phyloP scores from a whole-genome alignment of 2,888 invertebrate species.

The Drosophila gaucha region DNA sequence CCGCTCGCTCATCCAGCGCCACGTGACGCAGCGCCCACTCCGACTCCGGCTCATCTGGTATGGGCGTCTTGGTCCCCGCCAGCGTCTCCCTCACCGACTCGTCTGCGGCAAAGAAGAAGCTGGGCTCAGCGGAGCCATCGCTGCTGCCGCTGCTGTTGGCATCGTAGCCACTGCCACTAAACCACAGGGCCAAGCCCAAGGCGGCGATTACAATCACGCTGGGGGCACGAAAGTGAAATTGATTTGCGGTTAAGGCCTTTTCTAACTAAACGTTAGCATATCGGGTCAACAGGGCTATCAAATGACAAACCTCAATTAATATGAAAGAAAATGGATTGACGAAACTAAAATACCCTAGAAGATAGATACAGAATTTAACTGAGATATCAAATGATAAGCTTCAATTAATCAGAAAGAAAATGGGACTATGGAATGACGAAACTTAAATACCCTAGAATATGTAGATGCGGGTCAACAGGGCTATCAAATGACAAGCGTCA shows the following conservation, averaged over 20 bases:
- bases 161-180: constrained; percentile 57
- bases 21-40: constrained; percentile 66
- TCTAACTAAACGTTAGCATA: constrained; percentile 28
- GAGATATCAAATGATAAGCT: no score
- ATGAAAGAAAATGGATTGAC: neutral
- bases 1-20: constrained; percentile 46
- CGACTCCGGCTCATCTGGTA: constrained; percentile 72
- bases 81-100: constrained; percentile 31
- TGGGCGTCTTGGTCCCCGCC: constrained; percentile 55
- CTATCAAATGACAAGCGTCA: no score
- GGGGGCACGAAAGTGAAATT: constrained; percentile 50
- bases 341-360: neutral
- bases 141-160: constrained; percentile 2
- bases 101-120: constrained; percentile 59
- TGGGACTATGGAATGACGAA: no score
- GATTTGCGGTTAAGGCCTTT: constrained; percentile 31
- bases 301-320: constrained; percentile 4
- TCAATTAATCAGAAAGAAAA: no score
- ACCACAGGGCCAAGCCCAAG: constrained; percentile 64
- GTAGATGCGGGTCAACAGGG: no score
- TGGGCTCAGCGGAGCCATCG: constrained; percentile 24
- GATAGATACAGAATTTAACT: no score
- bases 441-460: no score
- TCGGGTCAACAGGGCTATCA: constrained; percentile 25
- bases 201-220: constrained; percentile 77